Evolutionary conservation across 2,888 invertebrate genomes (phyloP), one percentile per base, ranked within the genome.

Genomic region (Chymomyza amoena): DNA sequence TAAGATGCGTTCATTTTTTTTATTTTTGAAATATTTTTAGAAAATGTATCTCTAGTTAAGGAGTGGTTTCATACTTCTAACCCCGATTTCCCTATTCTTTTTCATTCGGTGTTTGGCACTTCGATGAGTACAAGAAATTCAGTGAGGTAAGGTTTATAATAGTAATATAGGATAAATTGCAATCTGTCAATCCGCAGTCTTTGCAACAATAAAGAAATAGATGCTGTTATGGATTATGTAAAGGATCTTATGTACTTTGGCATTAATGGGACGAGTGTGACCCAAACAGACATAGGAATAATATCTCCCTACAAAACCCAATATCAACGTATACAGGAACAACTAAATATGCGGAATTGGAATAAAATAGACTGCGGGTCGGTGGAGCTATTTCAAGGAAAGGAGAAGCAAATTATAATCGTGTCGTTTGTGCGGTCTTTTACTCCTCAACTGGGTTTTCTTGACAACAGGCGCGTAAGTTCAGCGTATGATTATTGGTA

Each of bases 361-460:
- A 78, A 81, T 72, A 89, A 93, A 5, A 92, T 96, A 7, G 94
- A 94, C 82, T 94, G 95, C 61, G 97, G 97, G 0, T 96, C 97
- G 0, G 96, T 97, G 1, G 97, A 98, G 91, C 94, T 95, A 51
- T 97, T 97, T 91, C 97, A 97, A 91, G 97, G 97, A 0, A 95
- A 96, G 76, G 97, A 98, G 91, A 95, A 95, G 87, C 92, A 94
- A 10, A 94, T 96, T 2, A 96, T 98, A 61, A 94, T 98, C 7
- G 94, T 97, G 64, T 95, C 96, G 0, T 96, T 96, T 0, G 97
- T 96, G 10, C 93, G 97, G 39, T 91, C 91, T 0, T 81, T 86
- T 60, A 84, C 85, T 0, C 61, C 76, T n/a, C 70, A 72, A 5
- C 72, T 91, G 50, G 91, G 91, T 2, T 91, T 91, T 68, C 77